Percentiles rank a stretch among this genome's conserved stretches.
phyloP scores from a whole-genome alignment of 2,888 invertebrate species.

The Disparrhopalites patrizii region DNA sequence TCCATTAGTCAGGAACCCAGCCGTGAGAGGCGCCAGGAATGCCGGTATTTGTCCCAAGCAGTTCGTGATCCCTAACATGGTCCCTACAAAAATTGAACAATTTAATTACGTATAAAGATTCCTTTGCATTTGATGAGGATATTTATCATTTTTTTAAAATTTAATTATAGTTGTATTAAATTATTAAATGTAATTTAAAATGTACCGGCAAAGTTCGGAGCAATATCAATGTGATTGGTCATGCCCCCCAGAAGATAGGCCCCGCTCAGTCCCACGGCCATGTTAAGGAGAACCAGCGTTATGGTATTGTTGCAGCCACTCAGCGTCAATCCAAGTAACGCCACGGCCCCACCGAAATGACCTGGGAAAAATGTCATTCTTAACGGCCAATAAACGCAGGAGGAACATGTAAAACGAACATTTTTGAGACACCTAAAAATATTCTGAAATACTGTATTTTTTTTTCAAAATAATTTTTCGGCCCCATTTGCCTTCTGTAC shows the following conservation, averaged over 20 bases:
- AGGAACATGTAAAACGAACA: neutral
- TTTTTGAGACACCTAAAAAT: neutral
- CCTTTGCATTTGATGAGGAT: neutral
- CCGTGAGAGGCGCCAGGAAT: slow-evolving; percentile 70
- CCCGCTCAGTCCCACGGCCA: slow-evolving; percentile 66
- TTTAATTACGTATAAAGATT: neutral
- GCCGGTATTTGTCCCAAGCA: slow-evolving; percentile 75
- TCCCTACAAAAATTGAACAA: slow-evolving; percentile 54
- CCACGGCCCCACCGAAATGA: slow-evolving; percentile 63
- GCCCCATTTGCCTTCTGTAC: too few species aligned
- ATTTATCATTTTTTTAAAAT: neutral
- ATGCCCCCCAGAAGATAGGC: slow-evolving; percentile 80
- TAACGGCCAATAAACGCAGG: neutral
- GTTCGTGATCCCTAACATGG: slow-evolving; percentile 74
- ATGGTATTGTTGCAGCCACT: slow-evolving; percentile 62
- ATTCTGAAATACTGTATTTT: neutral
- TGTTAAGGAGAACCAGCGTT: slow-evolving; percentile 64
- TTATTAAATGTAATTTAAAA: neutral
- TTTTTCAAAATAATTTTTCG: neutral
- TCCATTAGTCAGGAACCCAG: slow-evolving; percentile 67
- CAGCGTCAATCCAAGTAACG: slow-evolving; percentile 65
- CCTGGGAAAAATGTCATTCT: slow-evolving; percentile 52
- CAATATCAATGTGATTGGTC: slow-evolving; percentile 79
- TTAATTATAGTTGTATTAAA: neutral
- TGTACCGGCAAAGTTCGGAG: slow-evolving; percentile 71